Evolutionary conservation across 2,888 invertebrate genomes (phyloP).

Genomic region (Copidosoma aretas): DNA sequence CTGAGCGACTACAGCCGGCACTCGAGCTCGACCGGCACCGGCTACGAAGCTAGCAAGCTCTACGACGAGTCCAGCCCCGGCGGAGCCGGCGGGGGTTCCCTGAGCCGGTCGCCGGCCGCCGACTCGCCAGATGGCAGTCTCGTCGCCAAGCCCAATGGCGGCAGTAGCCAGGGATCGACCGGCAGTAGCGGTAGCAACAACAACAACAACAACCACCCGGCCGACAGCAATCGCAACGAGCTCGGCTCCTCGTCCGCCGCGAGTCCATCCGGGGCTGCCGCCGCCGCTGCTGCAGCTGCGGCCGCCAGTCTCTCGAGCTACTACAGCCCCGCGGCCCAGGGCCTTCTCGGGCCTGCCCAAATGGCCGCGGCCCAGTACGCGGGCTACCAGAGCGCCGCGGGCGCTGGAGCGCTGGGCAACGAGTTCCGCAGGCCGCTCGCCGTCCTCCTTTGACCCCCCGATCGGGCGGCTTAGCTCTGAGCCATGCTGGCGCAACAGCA

Average conservation of each 20-base stretch:
- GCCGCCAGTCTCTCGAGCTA: conserved; percentile 51
- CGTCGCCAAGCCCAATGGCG: conserved; percentile 43
- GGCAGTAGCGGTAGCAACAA: conserved; percentile 2
- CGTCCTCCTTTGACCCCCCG: conserved; percentile 81
- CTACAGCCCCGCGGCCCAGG: conserved; percentile 49
- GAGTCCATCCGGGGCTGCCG: conserved; percentile 59
- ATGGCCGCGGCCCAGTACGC: conserved; percentile 71
- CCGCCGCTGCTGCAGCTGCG: conserved; percentile 48
- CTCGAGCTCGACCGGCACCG: conserved; percentile 67
- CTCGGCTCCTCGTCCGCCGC: conserved; percentile 57
- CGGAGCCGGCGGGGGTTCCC: conserved; percentile 64
- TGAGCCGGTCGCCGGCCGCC: conserved; percentile 64
- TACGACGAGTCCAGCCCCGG: conserved; percentile 67
- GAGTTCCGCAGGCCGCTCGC: conserved; percentile 77
- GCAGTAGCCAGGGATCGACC: conserved; percentile 39
- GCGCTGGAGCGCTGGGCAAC: conserved; percentile 68
- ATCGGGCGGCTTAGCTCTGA: conserved; percentile 61
- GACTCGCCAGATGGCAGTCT: conserved; percentile 64
- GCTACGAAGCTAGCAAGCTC: conserved; percentile 69
- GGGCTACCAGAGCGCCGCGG: conserved; percentile 66
- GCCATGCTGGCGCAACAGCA: conserved; percentile 46
- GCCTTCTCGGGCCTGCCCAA: conserved; percentile 64
- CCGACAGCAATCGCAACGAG: conserved; percentile 55
- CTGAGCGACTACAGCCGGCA: conserved; percentile 69
- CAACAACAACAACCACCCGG: conserved; percentile 31